Percentiles rank a stretch among this genome's conserved stretches.
These are phyloP conservation scores for Synanthedon andrenaeformis DNA, from an alignment of 2,888 invertebrate genomes.

Conservation along the genomic window DNA sequence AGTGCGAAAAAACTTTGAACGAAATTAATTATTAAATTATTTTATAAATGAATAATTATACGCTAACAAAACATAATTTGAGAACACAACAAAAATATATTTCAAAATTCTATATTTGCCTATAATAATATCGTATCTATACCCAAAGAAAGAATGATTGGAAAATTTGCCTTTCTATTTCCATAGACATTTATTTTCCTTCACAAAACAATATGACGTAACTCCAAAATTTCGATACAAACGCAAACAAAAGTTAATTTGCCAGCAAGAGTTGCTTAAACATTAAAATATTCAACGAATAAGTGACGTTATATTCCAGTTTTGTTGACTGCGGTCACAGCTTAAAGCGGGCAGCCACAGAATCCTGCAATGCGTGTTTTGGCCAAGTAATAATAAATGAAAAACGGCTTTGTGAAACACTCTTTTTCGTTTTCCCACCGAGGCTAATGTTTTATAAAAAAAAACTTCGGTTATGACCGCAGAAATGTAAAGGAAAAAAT, in stretches of 20 bases:
- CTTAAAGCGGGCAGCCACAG: constrained; percentile 6
- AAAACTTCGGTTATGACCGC: background rate
- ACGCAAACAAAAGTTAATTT: background rate
- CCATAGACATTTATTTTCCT: too few relatives aligned
- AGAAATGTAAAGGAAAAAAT: too few relatives aligned
- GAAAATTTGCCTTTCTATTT: too few relatives aligned
- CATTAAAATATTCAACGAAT: background rate
- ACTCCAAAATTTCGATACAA: background rate
- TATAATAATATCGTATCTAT: too few relatives aligned
- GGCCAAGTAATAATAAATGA: constrained; percentile 24
- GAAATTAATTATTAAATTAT: too few relatives aligned
- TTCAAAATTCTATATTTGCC: too few relatives aligned
- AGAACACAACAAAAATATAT: too few relatives aligned
- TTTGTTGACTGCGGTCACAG: background rate
- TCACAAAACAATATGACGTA: background rate
- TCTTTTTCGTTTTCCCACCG: constrained; percentile 5
- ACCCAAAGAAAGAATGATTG: too few relatives aligned
- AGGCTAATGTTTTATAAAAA: background rate
- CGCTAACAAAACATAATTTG: too few relatives aligned
- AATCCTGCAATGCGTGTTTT: constrained; percentile 25
- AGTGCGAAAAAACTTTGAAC: too few relatives aligned
- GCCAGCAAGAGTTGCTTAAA: background rate
- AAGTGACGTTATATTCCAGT: background rate
- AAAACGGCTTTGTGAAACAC: constrained; percentile 26
- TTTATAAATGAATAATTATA: too few relatives aligned